Base-by-base conservation (phyloP, 2,113 vertebrate genomes). In the Ahaetulla prasina region DNA sequence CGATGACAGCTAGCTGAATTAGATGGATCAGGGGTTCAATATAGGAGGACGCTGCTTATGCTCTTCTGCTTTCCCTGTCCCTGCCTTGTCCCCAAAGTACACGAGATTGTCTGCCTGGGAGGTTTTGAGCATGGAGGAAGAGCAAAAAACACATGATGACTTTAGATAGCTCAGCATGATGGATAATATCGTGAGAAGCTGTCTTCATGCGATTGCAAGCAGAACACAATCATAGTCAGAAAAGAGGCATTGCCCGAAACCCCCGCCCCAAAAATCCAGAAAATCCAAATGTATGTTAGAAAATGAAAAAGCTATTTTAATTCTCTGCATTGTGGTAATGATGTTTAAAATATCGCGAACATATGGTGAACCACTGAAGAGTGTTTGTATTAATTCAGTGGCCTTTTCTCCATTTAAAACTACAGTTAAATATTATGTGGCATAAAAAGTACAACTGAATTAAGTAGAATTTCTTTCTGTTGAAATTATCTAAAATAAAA, bases 311-410 rank as follows among this genome's bases (percentile, higher is more conserved):
- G 4, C 39, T 91, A 86, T 91, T 91, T 86, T 86, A 86, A 85
- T 30, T 85, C 53, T 57, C 39, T 57, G 18, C 30, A 47, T 54
- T 55, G 53, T 85, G 39, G 27, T 30, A 45, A 27, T 30, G 50
- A 45, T 85, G 52, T 91, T 91, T 91, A 54, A 91, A 85, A 85
- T 91, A 85, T 55, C 12, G 30, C 8, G 39, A 47, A 53, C 90
- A 91, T 91, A 91, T 91, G 80, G 53, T n/a, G 43, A 45, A 85
- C 74, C 74, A 91, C 35, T 52, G 52, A 85, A 86, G 50, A 85
- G 39, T n/a, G 80, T 85, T 55, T 57, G 35, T 80, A 50, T 80
- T 52, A 8, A 35, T 57, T 86, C 90, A 86, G 8, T 57, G 43
- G 39, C 16, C 27, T 47, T 85, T 90, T 53, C 45, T 5, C 11